Conservation (phyloP, 1,140 invertebrate genomes). For the Drosophila murphyi region DNA sequence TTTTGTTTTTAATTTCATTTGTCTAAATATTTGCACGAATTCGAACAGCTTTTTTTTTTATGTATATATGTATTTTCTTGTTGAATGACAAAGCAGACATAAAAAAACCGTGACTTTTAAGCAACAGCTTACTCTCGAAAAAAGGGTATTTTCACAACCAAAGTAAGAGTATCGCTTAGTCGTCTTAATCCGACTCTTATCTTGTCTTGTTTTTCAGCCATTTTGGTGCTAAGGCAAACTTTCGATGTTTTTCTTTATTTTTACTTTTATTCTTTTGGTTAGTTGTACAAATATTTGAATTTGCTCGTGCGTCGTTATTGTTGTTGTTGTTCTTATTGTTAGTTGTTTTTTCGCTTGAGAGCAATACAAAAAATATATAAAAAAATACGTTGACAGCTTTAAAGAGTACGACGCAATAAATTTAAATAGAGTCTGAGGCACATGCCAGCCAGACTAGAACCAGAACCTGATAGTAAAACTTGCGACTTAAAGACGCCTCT, state of each 20-base stretch:
- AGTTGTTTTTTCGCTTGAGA: not conserved
- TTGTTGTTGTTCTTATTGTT: not conserved
- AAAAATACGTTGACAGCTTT: not conserved
- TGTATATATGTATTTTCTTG: not conserved
- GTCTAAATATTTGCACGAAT: constrained; percentile 43
- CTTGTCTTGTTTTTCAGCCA: constrained; percentile 20
- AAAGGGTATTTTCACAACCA: too few species aligned
- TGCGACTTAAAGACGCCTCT: constrained; percentile 5
- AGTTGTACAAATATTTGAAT: constrained; percentile 43
- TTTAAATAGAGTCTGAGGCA: constrained; percentile 37
- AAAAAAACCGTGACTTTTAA: too few species aligned
- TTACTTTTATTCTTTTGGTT: constrained; percentile 5
- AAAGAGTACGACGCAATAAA: constrained; percentile 50
- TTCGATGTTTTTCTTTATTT: constrained; percentile 4
- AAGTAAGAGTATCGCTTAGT: not conserved
- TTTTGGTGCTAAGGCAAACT: constrained; percentile 23
- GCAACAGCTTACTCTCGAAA: too few species aligned
- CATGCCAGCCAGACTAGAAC: constrained; percentile 4
- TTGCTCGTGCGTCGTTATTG: constrained; percentile 8
- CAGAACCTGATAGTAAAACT: constrained; percentile 32
- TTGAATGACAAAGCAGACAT: too few species aligned
- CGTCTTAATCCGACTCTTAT: not conserved
- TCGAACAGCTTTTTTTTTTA: constrained; percentile 1
- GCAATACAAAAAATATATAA: constrained; percentile 8
- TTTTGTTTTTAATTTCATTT: not conserved